Evolutionary conservation across 2,113 vertebrate genomes (phyloP).

Genomic region (Nasalis larvatus): DNA sequence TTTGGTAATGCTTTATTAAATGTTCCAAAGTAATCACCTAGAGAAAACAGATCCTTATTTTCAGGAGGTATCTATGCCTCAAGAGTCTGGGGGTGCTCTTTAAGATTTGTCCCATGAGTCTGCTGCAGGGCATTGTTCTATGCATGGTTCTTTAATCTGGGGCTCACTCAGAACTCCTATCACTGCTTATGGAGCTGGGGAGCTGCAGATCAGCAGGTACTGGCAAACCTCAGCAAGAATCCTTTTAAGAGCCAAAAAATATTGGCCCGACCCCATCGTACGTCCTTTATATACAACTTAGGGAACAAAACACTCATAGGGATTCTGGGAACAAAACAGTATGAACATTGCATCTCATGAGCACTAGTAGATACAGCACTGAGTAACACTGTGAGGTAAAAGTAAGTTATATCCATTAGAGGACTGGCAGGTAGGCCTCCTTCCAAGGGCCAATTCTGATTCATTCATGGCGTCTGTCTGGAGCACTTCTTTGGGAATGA

Average conservation of each 20-base stretch:
- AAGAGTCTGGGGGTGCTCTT: background rate
- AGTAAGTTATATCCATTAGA: background rate
- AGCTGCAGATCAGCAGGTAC: background rate
- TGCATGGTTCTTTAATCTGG: background rate
- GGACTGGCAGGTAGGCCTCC: background rate
- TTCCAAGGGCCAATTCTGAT: constrained; percentile 1
- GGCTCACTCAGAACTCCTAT: background rate
- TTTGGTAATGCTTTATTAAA: background rate
- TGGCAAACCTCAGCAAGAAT: background rate
- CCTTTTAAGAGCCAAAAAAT: background rate
- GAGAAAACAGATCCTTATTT: background rate
- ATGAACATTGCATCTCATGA: background rate
- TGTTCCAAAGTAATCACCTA: background rate
- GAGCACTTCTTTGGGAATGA: background rate
- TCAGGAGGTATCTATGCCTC: background rate
- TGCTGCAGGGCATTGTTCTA: background rate
- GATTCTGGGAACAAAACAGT: background rate
- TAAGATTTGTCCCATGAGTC: background rate
- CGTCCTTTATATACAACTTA: background rate
- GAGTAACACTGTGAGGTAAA: background rate
- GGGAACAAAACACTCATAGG: background rate
- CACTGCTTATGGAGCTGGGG: background rate
- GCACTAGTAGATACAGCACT: background rate
- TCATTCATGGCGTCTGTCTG: background rate
- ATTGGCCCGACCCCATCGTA: background rate